phyloP scores from a whole-genome alignment of 2,797 vertebrate genomes.

The Karalla daura region DNA sequence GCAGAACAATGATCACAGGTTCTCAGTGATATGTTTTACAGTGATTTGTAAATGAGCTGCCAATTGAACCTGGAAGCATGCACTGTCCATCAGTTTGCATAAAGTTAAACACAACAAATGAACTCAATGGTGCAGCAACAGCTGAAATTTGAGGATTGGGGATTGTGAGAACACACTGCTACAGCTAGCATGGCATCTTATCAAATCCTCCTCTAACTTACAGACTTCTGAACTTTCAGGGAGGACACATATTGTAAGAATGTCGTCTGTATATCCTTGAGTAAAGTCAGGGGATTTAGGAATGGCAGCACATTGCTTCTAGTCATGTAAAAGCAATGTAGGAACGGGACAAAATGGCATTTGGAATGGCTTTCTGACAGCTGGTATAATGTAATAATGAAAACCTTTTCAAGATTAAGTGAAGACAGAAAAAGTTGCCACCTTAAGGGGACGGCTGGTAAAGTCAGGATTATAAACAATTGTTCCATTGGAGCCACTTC shows the following conservation, averaged over 20 bases:
- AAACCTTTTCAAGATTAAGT: constrained; percentile 43
- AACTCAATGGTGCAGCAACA: neutral
- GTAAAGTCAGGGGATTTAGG: neutral
- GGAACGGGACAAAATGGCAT: neutral
- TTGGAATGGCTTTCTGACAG: constrained; percentile 6
- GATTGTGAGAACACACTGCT: neutral
- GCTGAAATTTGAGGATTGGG: too few species aligned
- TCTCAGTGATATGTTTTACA: neutral
- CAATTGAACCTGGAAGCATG: neutral
- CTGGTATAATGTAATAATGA: constrained; percentile 18
- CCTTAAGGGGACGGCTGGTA: constrained; percentile 42
- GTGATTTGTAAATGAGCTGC: neutral
- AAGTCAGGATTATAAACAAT: constrained; percentile 55
- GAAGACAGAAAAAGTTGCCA: constrained; percentile 44
- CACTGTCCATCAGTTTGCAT: neutral
- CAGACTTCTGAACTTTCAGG: neutral
- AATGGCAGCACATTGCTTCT: neutral
- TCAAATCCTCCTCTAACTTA: neutral
- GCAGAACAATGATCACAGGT: neutral
- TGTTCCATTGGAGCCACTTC: constrained; percentile 38
- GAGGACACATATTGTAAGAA: neutral
- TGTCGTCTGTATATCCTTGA: neutral
- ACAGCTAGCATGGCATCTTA: neutral
- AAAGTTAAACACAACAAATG: neutral
- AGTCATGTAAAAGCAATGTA: neutral